These are phyloP conservation scores for Apodemus speciosus DNA, from an alignment of 2,113 vertebrate species.

Conservation along the genomic window DNA sequence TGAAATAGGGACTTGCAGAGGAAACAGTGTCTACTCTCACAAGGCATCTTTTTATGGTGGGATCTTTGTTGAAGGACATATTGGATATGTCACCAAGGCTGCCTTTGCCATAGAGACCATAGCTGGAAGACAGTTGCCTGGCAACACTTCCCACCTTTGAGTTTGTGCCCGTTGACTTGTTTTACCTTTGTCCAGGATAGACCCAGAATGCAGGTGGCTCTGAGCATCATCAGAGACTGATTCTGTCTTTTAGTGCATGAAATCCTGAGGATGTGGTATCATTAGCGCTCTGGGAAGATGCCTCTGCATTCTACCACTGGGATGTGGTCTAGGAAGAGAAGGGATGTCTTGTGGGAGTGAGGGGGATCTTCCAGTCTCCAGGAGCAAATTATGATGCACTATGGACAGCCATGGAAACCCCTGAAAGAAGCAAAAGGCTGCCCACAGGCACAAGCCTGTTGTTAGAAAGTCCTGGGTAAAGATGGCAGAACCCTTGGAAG, in stretches of 20 bases:
- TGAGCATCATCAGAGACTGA: not conserved
- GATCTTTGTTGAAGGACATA: not conserved
- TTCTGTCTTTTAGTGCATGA: not conserved
- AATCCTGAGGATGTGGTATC: not conserved
- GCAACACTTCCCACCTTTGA: not conserved
- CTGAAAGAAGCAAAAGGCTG: not conserved
- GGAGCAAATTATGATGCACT: accelerated
- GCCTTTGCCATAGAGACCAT: not conserved
- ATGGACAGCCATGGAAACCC: not conserved
- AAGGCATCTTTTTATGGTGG: not conserved
- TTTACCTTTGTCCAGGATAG: not conserved
- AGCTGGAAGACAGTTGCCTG: not conserved
- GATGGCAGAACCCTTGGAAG: accelerated
- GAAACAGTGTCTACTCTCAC: not conserved
- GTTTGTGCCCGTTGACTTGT: not conserved
- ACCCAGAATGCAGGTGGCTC: not conserved
- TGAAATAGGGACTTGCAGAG: not conserved
- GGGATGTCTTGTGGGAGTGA: not conserved
- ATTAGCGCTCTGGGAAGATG: not conserved
- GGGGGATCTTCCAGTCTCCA: not conserved
- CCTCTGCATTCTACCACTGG: not conserved
- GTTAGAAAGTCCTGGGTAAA: not conserved
- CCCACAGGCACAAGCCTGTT: not conserved
- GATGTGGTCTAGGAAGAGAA: not conserved
- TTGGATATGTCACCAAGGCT: not conserved